phyloP scores from a whole-genome alignment of 1,140 invertebrate genomes.

The Lepidurus apus region DNA sequence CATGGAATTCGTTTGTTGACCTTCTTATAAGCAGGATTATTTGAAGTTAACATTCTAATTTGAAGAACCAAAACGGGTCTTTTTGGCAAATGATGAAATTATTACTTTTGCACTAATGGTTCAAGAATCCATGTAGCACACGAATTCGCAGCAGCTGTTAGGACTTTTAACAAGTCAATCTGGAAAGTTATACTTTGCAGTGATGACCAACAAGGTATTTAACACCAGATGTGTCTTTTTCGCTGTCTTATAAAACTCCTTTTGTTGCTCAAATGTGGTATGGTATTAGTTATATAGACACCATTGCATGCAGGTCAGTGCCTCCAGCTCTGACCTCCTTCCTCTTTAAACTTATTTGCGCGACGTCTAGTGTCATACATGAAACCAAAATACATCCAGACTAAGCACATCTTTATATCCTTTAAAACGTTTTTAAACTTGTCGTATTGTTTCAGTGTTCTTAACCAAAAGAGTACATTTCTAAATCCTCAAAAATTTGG shows the following conservation, averaged over 20 bases:
- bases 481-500: too few species aligned
- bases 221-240: not conserved
- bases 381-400: not conserved
- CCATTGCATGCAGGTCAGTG: constrained; percentile 12
- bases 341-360: not conserved
- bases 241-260: not conserved
- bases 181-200: not conserved
- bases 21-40: not conserved
- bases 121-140: not conserved
- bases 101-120: too few species aligned
- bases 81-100: too few species aligned
- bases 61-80: too few species aligned
- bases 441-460: too few species aligned
- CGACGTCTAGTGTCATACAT: not conserved
- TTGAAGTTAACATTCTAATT: too few species aligned
- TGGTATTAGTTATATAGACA: not conserved
- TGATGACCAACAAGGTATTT: not conserved
- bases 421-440: too few species aligned
- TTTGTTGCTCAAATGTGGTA: not conserved
- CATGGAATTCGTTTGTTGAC: not conserved
- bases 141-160: not conserved
- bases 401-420: not conserved
- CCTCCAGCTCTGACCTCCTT: constrained; percentile 15
- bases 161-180: not conserved
- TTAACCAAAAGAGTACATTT: too few species aligned